Conservation (phyloP, 2,888 invertebrate genomes). For the Drosophila greeni region DNA sequence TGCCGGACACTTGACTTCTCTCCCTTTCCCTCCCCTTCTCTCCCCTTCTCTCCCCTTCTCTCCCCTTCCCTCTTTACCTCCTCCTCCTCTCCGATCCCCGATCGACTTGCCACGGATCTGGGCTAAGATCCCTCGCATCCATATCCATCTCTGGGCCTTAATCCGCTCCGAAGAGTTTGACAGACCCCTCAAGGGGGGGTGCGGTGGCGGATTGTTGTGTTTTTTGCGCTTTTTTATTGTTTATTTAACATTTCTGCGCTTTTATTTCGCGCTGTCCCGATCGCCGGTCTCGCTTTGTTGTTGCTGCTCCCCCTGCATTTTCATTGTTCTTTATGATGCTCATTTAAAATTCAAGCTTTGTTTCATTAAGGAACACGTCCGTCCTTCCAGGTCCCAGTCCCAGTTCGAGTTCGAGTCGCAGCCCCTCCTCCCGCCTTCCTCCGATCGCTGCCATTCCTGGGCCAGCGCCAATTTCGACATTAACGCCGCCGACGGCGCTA, state of each 20-base stretch:
- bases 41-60: too few species aligned
- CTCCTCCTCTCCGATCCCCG: background rate
- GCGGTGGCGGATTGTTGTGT: background rate
- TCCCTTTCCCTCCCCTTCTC: too few species aligned
- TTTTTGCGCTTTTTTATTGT: conserved; percentile 51
- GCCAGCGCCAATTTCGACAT: conserved; percentile 68
- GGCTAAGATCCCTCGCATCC: conserved; percentile 20
- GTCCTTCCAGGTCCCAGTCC: conserved; percentile 11
- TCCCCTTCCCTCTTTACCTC: too few species aligned
- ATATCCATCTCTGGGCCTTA: conserved; percentile 39
- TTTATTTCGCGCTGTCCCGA: conserved; percentile 52
- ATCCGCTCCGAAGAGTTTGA: conserved; percentile 50
- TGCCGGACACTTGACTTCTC: conserved; percentile 8
- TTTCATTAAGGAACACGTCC: conserved; percentile 73
- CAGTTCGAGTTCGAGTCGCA: background rate
- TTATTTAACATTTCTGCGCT: conserved; percentile 66
- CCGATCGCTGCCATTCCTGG: conserved; percentile 17
- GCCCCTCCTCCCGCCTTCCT: background rate
- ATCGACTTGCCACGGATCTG: background rate
- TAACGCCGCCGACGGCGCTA: conserved; percentile 72
- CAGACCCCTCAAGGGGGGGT: conserved; percentile 40
- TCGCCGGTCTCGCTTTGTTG: conserved; percentile 56
- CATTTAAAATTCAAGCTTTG: conserved; percentile 77
- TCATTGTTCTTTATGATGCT: conserved; percentile 76
- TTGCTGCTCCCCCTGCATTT: conserved; percentile 54